These are phyloP conservation scores for Trissoscelio sp. DNA, from an alignment of 2,888 invertebrate species.

Conservation along the genomic window DNA sequence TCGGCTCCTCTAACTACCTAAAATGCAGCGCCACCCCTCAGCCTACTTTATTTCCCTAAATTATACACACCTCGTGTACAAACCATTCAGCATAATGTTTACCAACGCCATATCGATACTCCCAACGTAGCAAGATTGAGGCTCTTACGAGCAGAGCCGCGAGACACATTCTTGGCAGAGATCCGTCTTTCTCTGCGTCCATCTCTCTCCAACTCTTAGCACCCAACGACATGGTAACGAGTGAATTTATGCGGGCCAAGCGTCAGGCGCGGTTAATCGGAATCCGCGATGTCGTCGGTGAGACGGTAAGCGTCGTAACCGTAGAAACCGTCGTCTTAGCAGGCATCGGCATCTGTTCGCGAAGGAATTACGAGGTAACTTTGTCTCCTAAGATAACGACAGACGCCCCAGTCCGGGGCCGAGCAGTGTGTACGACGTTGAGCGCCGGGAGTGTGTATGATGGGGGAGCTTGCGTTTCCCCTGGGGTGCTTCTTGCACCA, in stretches of 20 bases:
- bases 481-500: slow-evolving; percentile 82
- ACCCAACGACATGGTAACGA: slow-evolving; percentile 69
- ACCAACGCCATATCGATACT: slow-evolving; percentile 19
- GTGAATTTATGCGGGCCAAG: slow-evolving; percentile 71
- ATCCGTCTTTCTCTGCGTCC: not conserved
- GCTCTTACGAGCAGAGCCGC: slow-evolving; percentile 42
- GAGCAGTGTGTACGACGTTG: slow-evolving; percentile 75
- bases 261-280: slow-evolving; percentile 71
- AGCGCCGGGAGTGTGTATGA: slow-evolving; percentile 79
- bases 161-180: slow-evolving; percentile 59
- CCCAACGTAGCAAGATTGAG: slow-evolving; percentile 24
- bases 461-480: slow-evolving; percentile 83
- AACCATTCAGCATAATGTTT: slow-evolving; percentile 28
- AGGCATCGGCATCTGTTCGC: slow-evolving; percentile 83
- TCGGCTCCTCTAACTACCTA: not conserved
- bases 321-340: slow-evolving; percentile 77
- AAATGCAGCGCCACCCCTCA: not conserved
- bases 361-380: slow-evolving; percentile 83
- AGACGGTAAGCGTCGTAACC: slow-evolving; percentile 71
- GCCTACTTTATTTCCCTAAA: slow-evolving; percentile 10
- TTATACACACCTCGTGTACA: slow-evolving; percentile 13
- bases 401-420: slow-evolving; percentile 77
- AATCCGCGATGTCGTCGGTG: slow-evolving; percentile 68
- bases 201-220: slow-evolving; percentile 24
- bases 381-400: slow-evolving; percentile 82